Conservation (phyloP, 2,113 vertebrate genomes). For the Oncorhynchus kisutch region DNA sequence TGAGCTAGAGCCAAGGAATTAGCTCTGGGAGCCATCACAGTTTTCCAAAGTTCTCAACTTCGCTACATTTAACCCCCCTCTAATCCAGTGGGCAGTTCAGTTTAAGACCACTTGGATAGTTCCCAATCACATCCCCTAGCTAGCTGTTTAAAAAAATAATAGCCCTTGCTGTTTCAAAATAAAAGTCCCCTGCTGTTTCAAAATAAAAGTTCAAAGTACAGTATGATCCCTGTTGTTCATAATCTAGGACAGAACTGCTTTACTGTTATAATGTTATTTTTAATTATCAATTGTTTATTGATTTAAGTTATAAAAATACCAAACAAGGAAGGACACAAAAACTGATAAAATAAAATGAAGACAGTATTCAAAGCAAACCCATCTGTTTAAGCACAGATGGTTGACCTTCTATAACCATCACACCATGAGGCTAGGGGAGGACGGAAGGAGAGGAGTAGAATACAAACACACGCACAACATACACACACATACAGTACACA, state of each 20-base stretch:
- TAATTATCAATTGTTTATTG: too few relatives aligned
- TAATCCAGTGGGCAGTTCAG: not conserved
- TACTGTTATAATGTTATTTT: too few relatives aligned
- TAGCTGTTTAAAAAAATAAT: conserved; percentile 23
- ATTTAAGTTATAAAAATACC: too few relatives aligned
- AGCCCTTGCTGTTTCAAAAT: conserved; percentile 9
- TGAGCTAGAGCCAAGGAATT: conserved; percentile 26
- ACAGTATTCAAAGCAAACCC: conserved; percentile 11
- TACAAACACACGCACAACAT: not conserved
- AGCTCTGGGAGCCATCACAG: not conserved
- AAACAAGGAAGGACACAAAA: too few relatives aligned
- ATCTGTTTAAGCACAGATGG: conserved; percentile 28
- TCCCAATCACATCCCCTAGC: not conserved
- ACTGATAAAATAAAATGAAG: not conserved
- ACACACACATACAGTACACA: not conserved
- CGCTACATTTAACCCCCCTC: conserved; percentile 9
- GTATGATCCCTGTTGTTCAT: conserved; percentile 18
- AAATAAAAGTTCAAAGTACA: conserved; percentile 10
- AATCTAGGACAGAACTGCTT: not conserved
- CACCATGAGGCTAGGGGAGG: not conserved
- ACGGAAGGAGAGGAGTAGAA: not conserved
- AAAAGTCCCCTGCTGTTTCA: conserved; percentile 8
- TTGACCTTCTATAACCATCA: conserved; percentile 6
- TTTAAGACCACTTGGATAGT: not conserved
- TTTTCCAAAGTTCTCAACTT: conserved; percentile 4